Percentiles rank a stretch among this genome's conserved stretches.
phyloP scores from a whole-genome alignment of 2,797 vertebrate species.

The Trachurus trachurus region DNA sequence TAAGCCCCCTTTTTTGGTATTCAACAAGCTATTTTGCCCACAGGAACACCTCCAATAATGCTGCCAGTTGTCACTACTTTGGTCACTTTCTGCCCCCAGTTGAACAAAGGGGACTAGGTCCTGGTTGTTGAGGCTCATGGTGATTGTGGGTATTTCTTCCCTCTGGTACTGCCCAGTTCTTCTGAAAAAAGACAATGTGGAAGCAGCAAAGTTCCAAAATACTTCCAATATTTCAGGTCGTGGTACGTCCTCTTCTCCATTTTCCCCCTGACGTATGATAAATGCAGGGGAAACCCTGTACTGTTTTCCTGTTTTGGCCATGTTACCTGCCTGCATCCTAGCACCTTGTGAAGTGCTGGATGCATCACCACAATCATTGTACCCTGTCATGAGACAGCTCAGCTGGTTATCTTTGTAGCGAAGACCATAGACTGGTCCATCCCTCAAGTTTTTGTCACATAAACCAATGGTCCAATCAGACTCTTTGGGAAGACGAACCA shows the following conservation, averaged over 20 bases:
- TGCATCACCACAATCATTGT: accelerated
- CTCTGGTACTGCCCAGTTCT: slow-evolving; percentile 34
- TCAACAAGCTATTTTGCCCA: accelerated
- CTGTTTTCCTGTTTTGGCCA: accelerated
- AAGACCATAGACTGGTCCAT: slow-evolving; percentile 49
- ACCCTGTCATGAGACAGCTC: slow-evolving; percentile 16
- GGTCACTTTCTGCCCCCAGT: not conserved
- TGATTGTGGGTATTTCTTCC: slow-evolving; percentile 45
- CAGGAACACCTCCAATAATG: not conserved
- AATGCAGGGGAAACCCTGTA: not conserved
- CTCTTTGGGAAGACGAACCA: slow-evolving; percentile 35
- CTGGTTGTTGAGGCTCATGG: accelerated
- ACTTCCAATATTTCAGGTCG: slow-evolving; percentile 54
- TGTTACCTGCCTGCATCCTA: accelerated
- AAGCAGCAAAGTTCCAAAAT: slow-evolving; percentile 8
- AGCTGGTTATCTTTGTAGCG: slow-evolving; percentile 41
- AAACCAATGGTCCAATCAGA: slow-evolving; percentile 71
- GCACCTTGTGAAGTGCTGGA: accelerated
- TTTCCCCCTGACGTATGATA: not conserved
- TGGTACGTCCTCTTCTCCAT: not conserved
- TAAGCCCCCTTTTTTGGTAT: too few species aligned
- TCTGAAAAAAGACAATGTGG: slow-evolving; percentile 59
- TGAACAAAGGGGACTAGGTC: slow-evolving; percentile 52
- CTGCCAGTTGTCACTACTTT: accelerated
- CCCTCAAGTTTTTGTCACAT: slow-evolving; percentile 29